These are phyloP conservation scores for Lepus timidus DNA, from an alignment of 2,113 vertebrate genomes.

Conservation along the genomic window DNA sequence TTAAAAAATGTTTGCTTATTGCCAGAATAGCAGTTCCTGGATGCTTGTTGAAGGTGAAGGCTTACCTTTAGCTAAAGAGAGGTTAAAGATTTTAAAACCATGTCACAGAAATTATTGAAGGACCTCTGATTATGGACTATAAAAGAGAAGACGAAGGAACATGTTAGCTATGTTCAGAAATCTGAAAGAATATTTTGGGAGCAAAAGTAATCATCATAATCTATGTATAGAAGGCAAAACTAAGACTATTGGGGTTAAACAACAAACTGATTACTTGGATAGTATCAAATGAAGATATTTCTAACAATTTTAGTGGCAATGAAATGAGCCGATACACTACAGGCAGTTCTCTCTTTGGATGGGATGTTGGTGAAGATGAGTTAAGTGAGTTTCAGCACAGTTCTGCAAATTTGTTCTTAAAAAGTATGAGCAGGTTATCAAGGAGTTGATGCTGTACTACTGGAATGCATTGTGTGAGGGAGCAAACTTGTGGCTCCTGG, in stretches of 20 bases:
- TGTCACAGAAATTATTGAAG: constrained; percentile 9
- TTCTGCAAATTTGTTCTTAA: constrained; percentile 23
- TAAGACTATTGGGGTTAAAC: constrained; percentile 42
- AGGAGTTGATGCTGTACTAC: background rate
- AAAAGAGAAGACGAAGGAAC: constrained; percentile 37
- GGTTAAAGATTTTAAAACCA: background rate
- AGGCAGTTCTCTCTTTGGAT: background rate
- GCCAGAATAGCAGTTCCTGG: background rate
- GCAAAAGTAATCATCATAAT: background rate
- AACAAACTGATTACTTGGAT: background rate
- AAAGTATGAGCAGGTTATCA: background rate
- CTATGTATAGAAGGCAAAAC: background rate
- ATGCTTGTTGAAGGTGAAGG: background rate
- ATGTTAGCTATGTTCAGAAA: constrained; percentile 32
- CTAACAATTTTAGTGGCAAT: background rate
- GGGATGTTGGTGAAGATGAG: background rate
- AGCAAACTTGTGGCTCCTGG: background rate
- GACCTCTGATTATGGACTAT: background rate
- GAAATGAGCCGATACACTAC: background rate
- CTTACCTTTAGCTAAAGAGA: constrained; percentile 25
- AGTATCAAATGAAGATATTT: background rate
- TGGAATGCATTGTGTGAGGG: background rate
- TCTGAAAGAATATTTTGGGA: constrained; percentile 40
- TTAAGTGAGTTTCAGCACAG: background rate
- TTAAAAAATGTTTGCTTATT: background rate